Evolutionary conservation across 2,113 vertebrate genomes (phyloP).

Genomic region (Erythrolamprus reginae): DNA sequence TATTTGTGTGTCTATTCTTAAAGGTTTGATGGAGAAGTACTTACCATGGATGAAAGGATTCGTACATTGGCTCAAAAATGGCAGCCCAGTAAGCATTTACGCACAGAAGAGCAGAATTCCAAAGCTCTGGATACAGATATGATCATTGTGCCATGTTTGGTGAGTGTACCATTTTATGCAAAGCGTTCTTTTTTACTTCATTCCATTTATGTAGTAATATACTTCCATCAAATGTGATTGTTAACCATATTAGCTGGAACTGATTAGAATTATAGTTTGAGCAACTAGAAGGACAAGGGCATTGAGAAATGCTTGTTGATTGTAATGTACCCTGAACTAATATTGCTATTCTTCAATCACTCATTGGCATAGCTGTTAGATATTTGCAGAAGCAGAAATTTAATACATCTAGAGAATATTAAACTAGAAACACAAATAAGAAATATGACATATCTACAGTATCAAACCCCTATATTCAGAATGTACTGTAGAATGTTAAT

Average conservation of each 20-base stretch:
- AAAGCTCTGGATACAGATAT: slow-evolving; percentile 95
- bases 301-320: neutral
- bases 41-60: slow-evolving; percentile 89
- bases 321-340: neutral
- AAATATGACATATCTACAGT: neutral
- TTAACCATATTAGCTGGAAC: neutral
- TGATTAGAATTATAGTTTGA: neutral
- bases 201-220: neutral
- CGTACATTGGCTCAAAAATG: slow-evolving; percentile 89
- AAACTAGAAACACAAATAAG: neutral
- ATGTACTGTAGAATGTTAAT: neutral
- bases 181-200: neutral
- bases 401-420: neutral
- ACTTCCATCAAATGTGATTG: neutral
- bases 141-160: slow-evolving; percentile 88
- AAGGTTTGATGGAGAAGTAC: slow-evolving; percentile 91
- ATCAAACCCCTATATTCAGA: neutral
- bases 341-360: neutral
- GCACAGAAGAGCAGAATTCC: slow-evolving; percentile 81
- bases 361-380: neutral
- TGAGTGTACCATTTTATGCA: slow-evolving; percentile 46
- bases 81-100: slow-evolving; percentile 80
- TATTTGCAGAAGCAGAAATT: neutral
- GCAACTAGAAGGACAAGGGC: neutral
- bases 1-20: neutral